Evolutionary conservation across 2,797 vertebrate species (phyloP).

Genomic region (Eulemur rubriventer): DNA sequence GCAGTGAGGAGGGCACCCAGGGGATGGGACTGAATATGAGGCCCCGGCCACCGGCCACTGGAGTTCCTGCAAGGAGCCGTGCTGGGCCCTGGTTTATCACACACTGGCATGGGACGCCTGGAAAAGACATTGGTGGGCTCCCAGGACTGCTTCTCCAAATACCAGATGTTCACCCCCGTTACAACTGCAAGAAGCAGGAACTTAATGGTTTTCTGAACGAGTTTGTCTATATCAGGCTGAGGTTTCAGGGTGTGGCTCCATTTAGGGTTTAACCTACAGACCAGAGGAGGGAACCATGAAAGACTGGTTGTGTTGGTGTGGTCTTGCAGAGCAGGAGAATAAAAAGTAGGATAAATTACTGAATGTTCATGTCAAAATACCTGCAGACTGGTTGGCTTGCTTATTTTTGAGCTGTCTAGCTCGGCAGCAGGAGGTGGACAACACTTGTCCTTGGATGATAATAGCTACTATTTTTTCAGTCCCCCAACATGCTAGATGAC

Average conservation of each 20-base stretch:
- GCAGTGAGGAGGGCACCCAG: not conserved
- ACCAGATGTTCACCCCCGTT: not conserved
- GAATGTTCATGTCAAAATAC: not conserved
- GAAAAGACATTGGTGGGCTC: not conserved
- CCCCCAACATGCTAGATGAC: not conserved
- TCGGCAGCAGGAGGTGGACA: not conserved
- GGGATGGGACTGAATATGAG: not conserved
- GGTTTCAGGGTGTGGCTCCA: not conserved
- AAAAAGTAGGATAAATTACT: not conserved
- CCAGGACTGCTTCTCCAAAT: not conserved
- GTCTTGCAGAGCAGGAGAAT: conserved; percentile 22
- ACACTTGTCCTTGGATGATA: conserved; percentile 8
- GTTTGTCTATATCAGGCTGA: not conserved
- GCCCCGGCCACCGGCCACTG: not conserved
- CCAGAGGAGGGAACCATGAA: not conserved
- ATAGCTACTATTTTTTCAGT: not conserved
- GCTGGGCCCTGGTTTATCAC: not conserved
- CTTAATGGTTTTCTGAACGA: not conserved
- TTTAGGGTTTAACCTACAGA: not conserved
- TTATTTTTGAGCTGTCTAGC: not conserved
- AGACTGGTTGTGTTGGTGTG: not conserved
- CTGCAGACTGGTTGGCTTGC: not conserved
- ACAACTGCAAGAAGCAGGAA: not conserved
- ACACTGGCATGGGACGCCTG: not conserved
- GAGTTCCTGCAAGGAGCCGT: not conserved